phyloP scores from a whole-genome alignment of 37 sponge, comb jelly and placozoan genomes.

The Spongia lamella region DNA sequence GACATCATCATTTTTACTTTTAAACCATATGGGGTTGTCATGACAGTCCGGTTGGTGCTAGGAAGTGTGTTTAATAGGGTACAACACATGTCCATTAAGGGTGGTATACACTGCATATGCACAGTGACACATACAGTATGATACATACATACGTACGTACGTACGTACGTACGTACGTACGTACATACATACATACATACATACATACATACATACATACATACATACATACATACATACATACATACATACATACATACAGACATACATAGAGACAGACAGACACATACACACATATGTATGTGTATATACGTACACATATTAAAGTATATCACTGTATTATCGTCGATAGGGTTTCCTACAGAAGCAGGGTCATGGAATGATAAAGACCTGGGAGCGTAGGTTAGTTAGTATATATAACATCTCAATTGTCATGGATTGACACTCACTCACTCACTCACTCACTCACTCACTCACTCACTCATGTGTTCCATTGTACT shows the following conservation, averaged over 20 bases:
- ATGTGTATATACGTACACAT: not conserved
- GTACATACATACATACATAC: not conserved
- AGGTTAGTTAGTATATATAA: not conserved
- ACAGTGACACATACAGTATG: too few relatives aligned
- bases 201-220: not conserved
- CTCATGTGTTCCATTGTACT: not conserved
- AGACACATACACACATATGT: constrained; percentile 3
- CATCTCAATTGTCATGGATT: not conserved
- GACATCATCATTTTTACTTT: too few relatives aligned
- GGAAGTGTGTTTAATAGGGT: too few relatives aligned
- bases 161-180: too few relatives aligned
- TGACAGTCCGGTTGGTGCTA: too few relatives aligned
- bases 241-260: too few relatives aligned
- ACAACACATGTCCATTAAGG: too few relatives aligned
- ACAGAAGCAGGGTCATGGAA: constrained; percentile 76
- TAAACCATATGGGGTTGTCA: too few relatives aligned
- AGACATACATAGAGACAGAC: too few relatives aligned
- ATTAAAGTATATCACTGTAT: constrained; percentile 57
- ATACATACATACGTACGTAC: too few relatives aligned
- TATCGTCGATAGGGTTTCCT: constrained; percentile 70
- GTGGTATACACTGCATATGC: too few relatives aligned
- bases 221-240: not conserved
- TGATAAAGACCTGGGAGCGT: not conserved
- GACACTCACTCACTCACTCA: not conserved
- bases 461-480: not conserved